Percentiles rank a stretch among this genome's conserved stretches.
Conservation (phyloP, 1,140 invertebrate species). For the Formica selysi region DNA sequence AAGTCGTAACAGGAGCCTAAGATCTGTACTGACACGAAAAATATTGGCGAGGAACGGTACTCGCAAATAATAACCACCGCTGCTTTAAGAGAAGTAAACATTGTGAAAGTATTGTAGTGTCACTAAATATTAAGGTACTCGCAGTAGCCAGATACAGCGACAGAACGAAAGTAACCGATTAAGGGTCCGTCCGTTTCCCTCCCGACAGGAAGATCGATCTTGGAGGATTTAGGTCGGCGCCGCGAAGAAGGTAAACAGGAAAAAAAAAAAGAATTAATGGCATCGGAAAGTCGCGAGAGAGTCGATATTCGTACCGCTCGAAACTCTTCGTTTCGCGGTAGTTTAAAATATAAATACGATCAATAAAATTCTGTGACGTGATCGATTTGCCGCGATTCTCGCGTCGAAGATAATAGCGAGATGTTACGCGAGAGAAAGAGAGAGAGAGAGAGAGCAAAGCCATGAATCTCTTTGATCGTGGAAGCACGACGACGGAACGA, state of each 20-base stretch:
- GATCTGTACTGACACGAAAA: slow-evolving; percentile 36
- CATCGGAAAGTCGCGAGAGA: slow-evolving; percentile 32
- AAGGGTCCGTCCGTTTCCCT: slow-evolving; percentile 25
- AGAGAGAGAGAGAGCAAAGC: slow-evolving; percentile 43
- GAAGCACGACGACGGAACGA: slow-evolving; percentile 63
- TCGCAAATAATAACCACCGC: slow-evolving; percentile 48
- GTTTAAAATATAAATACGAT: not conserved
- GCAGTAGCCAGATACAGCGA: slow-evolving; percentile 15
- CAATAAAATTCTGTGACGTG: not conserved
- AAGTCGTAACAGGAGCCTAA: slow-evolving; percentile 22
- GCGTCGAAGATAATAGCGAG: not conserved
- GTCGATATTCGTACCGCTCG: not conserved
- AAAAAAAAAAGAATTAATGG: slow-evolving; percentile 10
- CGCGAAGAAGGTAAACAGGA: not conserved
- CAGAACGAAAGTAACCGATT: slow-evolving; percentile 62
- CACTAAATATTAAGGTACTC: slow-evolving; percentile 74
- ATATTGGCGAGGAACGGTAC: slow-evolving; percentile 44
- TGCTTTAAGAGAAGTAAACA: slow-evolving; percentile 59
- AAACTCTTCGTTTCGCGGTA: not conserved
- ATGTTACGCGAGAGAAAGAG: slow-evolving; percentile 10
- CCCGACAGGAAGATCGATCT: slow-evolving; percentile 42
- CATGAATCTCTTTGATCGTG: slow-evolving; percentile 52
- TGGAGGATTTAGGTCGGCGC: slow-evolving; percentile 32
- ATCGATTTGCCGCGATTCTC: slow-evolving; percentile 11
- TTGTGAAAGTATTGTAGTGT: slow-evolving; percentile 77